Evolutionary conservation across 2,113 vertebrate genomes (phyloP).

Genomic region (Leuciscus idus): DNA sequence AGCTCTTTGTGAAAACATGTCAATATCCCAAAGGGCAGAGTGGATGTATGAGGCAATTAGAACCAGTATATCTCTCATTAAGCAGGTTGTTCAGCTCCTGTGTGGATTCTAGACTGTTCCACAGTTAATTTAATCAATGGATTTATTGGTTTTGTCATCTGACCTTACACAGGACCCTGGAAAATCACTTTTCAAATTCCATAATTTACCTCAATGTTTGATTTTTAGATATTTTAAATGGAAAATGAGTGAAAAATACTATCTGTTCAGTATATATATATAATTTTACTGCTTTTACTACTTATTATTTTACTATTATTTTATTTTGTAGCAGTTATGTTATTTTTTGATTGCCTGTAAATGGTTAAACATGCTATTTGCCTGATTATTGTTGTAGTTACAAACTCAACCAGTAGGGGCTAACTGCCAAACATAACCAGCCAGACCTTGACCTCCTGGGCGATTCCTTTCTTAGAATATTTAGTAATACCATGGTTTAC

Average conservation of each 20-base stretch:
- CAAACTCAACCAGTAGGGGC: neutral
- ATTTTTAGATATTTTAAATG: neutral
- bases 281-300: no score
- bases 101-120: neutral
- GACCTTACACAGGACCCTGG: neutral
- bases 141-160: slow-evolving; percentile 1
- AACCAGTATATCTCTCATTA: slow-evolving; percentile 27
- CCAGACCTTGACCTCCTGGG: neutral
- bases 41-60: slow-evolving; percentile 2
- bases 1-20: slow-evolving; percentile 12
- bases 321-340: no score
- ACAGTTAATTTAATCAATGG: neutral
- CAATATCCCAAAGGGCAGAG: slow-evolving; percentile 28
- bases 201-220: neutral
- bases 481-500: neutral
- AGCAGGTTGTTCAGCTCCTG: neutral
- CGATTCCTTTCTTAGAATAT: neutral
- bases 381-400: neutral
- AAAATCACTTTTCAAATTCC: slow-evolving; percentile 6
- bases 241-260: no score
- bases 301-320: no score
- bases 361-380: neutral
- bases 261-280: no score
- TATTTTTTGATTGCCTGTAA: neutral
- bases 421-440: neutral